Evolutionary conservation across 92 coral and sea anemone genomes (phyloP).

Genomic region (Paragorgia papillata): DNA sequence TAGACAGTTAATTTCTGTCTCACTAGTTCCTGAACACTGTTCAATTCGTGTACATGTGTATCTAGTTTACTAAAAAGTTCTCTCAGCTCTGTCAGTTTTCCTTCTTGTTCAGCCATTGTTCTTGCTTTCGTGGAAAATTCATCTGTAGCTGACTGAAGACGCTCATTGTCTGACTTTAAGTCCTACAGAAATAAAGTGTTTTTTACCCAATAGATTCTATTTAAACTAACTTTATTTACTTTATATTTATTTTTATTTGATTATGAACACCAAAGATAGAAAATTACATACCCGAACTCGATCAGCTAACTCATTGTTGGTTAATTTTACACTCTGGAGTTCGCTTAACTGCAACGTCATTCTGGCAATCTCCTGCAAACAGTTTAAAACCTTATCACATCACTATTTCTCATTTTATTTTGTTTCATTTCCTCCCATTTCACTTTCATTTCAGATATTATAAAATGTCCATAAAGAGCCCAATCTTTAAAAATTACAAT

Average conservation of each 20-base stretch:
- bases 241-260: not conserved
- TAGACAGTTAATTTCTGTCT: slow-evolving; percentile 63
- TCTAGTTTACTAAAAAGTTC: slow-evolving; percentile 59
- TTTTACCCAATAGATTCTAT: no score
- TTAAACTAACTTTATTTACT: not conserved
- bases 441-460: not conserved
- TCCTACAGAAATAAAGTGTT: slow-evolving; percentile 35
- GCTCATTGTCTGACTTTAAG: slow-evolving; percentile 60
- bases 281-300: slow-evolving; percentile 60
- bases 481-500: no score
- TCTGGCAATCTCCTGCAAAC: slow-evolving; percentile 65
- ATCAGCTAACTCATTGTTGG: slow-evolving; percentile 54
- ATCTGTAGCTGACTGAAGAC: slow-evolving; percentile 50
- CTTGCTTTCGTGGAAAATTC: slow-evolving; percentile 44
- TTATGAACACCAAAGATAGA: not conserved
- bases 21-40: slow-evolving; percentile 62
- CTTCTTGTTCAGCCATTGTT: slow-evolving; percentile 37
- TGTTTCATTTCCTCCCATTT: not conserved
- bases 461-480: no score
- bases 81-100: slow-evolving; percentile 52
- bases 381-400: no score
- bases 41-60: slow-evolving; percentile 65
- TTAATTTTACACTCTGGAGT: slow-evolving; percentile 51
- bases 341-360: slow-evolving; percentile 51
- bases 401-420: not conserved